Base-by-base conservation (phyloP, 2,113 vertebrate species). In the Ptilorrhoa leucosticta region DNA sequence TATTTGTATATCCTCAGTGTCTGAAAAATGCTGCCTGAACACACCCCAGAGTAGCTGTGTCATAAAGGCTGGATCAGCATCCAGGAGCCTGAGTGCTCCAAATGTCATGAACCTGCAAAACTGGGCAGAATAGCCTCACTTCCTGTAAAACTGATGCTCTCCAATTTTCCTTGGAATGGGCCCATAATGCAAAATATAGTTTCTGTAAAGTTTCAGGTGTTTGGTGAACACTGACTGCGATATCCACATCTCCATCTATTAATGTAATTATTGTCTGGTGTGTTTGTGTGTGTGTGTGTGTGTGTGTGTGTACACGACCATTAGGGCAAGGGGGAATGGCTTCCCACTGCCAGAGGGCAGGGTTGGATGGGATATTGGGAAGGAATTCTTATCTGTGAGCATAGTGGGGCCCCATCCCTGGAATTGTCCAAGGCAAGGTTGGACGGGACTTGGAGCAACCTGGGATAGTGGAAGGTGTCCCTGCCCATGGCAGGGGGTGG, bases 371-470 rank as follows among this genome's bases (percentile, higher is more conserved):
- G 23, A 53, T 53, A 40, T 9, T 30, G 24, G 24, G 20, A 54
- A 75, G 39, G 45, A 39, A 18, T 28, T 51, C 2, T 11, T 39
- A 5, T 4, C n/a, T 39, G 19, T 30, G 20, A 26, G 13, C 2
- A 16, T 53, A 13, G 7, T 24, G n/a, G 15, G 15, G 2, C 16
- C 23, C 33, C 28, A 39, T 40, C 17, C n/a, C 45, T 68, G 30
- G n/a, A 2, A 53, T 8, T 61, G n/a, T 23, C 10, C 30, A 54
- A 76, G n/a, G 5, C 10, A 2, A 28, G 8, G 30, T 1, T 54
- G 47, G 40, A 40, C 0, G 0, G 15, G 7, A 4, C 16, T 83
- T 42, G n/a, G 24, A 54, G 30, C 40, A 40, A 5, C 3, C 10
- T 61, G 30, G 9, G 7, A 8, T 11, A 19, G 7, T 53, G 20